Evolutionary conservation across 2,888 invertebrate genomes (phyloP).

Genomic region (Parapristionchus giblindavisi): DNA sequence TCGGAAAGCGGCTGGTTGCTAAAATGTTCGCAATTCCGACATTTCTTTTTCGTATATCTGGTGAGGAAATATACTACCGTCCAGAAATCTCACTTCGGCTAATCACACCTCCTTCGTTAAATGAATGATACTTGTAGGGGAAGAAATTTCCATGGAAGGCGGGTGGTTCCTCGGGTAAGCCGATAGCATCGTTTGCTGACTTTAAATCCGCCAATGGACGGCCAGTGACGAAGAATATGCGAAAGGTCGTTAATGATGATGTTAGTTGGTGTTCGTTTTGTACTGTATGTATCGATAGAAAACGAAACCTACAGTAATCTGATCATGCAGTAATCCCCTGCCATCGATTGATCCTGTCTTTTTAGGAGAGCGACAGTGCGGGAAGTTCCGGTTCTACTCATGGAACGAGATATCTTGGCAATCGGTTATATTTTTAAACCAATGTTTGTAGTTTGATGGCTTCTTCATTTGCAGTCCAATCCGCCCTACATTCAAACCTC

Average conservation of each 20-base stretch:
- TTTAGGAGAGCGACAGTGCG: conserved; percentile 33
- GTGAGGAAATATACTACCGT: no score
- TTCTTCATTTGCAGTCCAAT: conserved; percentile 18
- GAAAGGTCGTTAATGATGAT: conserved; percentile 13
- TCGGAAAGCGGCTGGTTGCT: no score
- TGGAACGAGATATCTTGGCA: conserved; percentile 29
- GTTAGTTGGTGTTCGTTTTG: no score
- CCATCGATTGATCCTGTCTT: background rate
- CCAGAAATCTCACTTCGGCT: no score
- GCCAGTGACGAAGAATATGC: conserved; percentile 27
- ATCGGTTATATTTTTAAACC: no score
- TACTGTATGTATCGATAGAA: no score
- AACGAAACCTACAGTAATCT: no score
- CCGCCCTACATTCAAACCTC: conserved; percentile 35
- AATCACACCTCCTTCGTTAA: no score
- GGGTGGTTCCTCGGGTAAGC: background rate
- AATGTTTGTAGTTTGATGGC: no score
- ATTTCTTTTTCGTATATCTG: no score
- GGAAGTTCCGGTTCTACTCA: conserved; percentile 17
- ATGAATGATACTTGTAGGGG: background rate
- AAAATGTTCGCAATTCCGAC: no score
- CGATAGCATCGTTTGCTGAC: conserved; percentile 30
- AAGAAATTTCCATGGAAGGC: conserved; percentile 20
- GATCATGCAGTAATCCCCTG: no score
- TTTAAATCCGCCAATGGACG: conserved; percentile 20